These are phyloP conservation scores for Odontocolon sp. DNA, from an alignment of 2,888 invertebrate species.

Conservation along the genomic window DNA sequence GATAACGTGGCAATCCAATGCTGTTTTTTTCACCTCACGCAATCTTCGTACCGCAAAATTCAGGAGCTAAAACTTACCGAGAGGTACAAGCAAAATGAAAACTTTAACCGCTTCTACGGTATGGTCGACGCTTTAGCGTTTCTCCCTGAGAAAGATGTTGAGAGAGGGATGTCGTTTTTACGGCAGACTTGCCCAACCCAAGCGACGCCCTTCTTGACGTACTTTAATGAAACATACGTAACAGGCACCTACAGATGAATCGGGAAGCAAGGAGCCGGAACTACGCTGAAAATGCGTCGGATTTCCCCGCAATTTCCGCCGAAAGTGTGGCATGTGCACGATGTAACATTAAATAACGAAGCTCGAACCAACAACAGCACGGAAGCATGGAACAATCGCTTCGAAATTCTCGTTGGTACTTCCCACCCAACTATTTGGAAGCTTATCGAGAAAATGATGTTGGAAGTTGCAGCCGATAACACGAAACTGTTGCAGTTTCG, in stretches of 20 bases:
- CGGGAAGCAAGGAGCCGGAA: neutral
- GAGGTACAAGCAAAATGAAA: neutral
- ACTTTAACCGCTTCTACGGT: constrained; percentile 20
- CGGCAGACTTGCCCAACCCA: neutral
- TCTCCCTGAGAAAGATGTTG: constrained; percentile 1
- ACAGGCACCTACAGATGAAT: neutral
- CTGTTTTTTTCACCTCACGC: constrained; percentile 23
- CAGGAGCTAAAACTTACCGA: constrained; percentile 8
- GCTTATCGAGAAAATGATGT: constrained; percentile 14
- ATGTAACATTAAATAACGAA: neutral
- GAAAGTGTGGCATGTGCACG: constrained; percentile 22
- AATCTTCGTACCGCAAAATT: constrained; percentile 11
- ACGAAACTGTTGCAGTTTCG: constrained; percentile 21
- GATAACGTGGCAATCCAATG: constrained; percentile 1
- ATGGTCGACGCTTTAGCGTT: constrained; percentile 25
- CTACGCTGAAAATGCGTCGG: constrained; percentile 11
- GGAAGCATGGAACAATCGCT: constrained; percentile 38
- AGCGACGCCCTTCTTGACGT: neutral
- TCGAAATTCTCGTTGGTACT: constrained; percentile 2
- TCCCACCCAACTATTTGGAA: constrained; percentile 17
- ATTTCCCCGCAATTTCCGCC: constrained; percentile 12
- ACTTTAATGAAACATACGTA: constrained; percentile 22
- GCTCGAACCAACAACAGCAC: constrained; percentile 22
- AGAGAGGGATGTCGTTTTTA: constrained; percentile 1
- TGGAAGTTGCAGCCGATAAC: constrained; percentile 14